phyloP scores from a whole-genome alignment of 2,888 invertebrate species.

The Chymomyza fuscimana region DNA sequence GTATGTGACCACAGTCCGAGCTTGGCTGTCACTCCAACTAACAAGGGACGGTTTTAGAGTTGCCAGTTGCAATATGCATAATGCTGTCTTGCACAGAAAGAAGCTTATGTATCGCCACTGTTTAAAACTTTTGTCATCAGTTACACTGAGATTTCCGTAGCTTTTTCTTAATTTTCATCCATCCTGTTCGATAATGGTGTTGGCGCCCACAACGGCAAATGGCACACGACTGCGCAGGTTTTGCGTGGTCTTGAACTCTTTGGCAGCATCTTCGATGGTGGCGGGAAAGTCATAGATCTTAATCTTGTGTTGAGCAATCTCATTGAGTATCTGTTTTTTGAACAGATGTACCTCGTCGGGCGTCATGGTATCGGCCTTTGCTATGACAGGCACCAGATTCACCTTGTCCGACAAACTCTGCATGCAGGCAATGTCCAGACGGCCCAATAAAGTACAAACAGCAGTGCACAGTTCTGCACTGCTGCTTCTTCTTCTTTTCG shows the following conservation, averaged over 20 bases:
- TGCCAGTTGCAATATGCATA: too few species aligned
- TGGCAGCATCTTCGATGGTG: constrained; percentile 87
- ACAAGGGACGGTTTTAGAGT: too few species aligned
- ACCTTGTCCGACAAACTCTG: constrained; percentile 99
- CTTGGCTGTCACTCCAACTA: too few species aligned
- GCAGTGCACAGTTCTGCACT: constrained; percentile 97
- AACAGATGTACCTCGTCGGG: constrained; percentile 97
- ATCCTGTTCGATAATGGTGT: constrained; percentile 94
- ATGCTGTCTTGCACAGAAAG: not conserved
- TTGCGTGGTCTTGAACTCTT: constrained; percentile 90
- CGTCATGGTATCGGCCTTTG: constrained; percentile 99
- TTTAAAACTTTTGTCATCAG: not conserved
- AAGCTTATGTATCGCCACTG: not conserved
- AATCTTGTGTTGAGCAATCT: constrained; percentile 98
- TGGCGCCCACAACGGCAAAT: constrained; percentile 99
- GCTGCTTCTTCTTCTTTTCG: too few species aligned
- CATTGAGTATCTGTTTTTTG: constrained; percentile 95
- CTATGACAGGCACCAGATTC: constrained; percentile 98
- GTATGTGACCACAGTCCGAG: not conserved
- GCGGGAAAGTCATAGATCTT: constrained; percentile 99
- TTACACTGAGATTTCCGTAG: not conserved
- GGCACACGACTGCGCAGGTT: constrained; percentile 94
- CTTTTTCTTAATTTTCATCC: too few species aligned
- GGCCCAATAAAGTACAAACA: constrained; percentile 99
- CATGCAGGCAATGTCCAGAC: constrained; percentile 99